Evolutionary conservation across 2,113 vertebrate genomes (phyloP).

Genomic region (Pituophis catenifer): DNA sequence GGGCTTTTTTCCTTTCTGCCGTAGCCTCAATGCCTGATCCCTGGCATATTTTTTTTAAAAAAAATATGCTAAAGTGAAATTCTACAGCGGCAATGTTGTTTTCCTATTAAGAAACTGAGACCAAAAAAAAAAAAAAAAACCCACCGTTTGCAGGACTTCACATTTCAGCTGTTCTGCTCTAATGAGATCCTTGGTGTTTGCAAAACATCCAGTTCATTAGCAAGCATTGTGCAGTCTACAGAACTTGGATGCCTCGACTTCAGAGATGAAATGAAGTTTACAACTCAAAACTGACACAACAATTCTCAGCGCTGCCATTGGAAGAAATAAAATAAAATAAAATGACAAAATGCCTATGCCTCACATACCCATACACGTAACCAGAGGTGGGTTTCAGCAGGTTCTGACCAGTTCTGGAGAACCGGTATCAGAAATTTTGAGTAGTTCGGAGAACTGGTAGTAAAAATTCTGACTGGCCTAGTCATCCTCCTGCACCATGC

Average conservation of each 20-base stretch:
- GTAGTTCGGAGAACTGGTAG: no score
- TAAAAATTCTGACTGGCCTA: no score
- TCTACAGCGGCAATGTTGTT: conserved; percentile 22
- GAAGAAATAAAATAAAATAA: neutral
- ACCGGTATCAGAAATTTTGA: no score
- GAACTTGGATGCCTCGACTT: neutral
- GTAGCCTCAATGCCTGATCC: conserved; percentile 33
- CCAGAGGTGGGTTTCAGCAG: no score
- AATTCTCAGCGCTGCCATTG: neutral
- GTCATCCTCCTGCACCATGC: no score
- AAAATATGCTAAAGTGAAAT: neutral
- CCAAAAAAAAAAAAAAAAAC: no score
- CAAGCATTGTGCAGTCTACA: neutral
- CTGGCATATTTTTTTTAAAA: conserved; percentile 20
- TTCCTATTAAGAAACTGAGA: neutral
- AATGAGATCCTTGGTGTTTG: neutral
- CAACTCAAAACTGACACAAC: conserved; percentile 10
- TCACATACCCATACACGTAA: no score
- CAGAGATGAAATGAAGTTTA: conserved; percentile 2
- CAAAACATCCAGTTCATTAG: conserved; percentile 41
- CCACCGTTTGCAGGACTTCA: conserved; percentile 39
- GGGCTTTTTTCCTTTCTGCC: no score
- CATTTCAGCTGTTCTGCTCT: conserved; percentile 42
- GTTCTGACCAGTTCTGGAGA: no score
- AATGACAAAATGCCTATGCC: no score